Conservation (phyloP, 2,797 vertebrate genomes). For the Xerus rutilus region DNA sequence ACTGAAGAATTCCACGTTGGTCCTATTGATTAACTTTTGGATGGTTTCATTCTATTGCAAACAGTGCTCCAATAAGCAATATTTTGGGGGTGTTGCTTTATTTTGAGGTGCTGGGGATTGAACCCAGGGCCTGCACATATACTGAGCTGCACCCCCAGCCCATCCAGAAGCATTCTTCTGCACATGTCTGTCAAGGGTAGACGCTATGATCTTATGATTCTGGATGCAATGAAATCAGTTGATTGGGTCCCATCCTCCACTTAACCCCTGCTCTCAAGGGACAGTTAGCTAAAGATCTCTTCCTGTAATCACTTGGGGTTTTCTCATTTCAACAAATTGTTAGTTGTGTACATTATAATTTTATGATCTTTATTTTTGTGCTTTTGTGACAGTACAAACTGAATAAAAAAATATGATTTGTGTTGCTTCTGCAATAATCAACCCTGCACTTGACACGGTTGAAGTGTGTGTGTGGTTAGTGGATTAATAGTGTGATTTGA, state of each 20-base stretch:
- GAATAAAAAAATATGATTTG: neutral
- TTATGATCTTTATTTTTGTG: slow-evolving; percentile 41
- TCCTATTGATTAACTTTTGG: neutral
- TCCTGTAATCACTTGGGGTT: neutral
- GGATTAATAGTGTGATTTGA: neutral
- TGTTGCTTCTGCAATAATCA: neutral
- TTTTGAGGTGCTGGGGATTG: neutral
- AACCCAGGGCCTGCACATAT: neutral
- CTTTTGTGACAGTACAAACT: neutral
- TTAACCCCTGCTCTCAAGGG: neutral
- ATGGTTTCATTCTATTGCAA: neutral
- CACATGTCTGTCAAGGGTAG: neutral
- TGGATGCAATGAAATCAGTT: neutral
- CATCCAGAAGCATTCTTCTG: neutral
- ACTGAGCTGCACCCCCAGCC: no score
- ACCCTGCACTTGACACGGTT: neutral
- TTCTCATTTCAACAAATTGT: slow-evolving; percentile 7
- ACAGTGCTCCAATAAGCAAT: neutral
- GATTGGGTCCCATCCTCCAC: neutral
- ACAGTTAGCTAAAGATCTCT: neutral
- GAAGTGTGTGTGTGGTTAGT: neutral
- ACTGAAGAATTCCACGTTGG: neutral
- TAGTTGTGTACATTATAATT: neutral
- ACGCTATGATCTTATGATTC: neutral
- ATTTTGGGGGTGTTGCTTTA: neutral